Evolutionary conservation across 2,888 invertebrate genomes (phyloP), one percentile per base, ranked within the genome.

Genomic region (Meteorus colon): DNA sequence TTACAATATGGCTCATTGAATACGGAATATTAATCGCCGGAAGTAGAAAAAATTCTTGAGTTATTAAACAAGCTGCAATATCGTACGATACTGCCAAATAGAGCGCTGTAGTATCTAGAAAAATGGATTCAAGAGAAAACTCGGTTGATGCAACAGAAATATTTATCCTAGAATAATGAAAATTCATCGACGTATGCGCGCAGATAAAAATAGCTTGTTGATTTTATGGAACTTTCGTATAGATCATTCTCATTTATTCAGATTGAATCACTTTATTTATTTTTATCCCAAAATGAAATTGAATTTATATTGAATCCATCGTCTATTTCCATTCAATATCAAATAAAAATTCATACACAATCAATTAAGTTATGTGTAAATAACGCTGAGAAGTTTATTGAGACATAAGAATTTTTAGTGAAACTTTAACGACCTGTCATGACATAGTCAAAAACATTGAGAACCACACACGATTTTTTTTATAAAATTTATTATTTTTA

Each of bases 1-100:
- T 72, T 48, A 72, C 63, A 62, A 63, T 45, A 62, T 48, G 19
- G 31, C 29, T 63, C 62, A 72, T 72, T 62, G 71, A 60, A 72
- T 72, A 48, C 12, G 8, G 60, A 63, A 72, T 72, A 72, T 72
- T 60, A 72, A 72, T 63, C 71, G 62, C 24, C 16, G 29, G 29
- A n/a, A 48, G 31, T 62, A 6, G n/a, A 6, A 55, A 6, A 55
- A 55, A 55, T 19, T 19, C 19, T 1, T 55, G 4, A 19, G 5
- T 55, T 55, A 55, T 55, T 48, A 48, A 16, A 55, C 19, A 24
- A 4, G 19, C n/a, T 48, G n/a, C 55, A 24, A n/a, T 55, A 55
- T 55, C n/a, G 19, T n/a, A 31, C 45, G 31, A 48, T 34, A 29
- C 12, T 63, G 41, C 41, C 10, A 16, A 48, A 31, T 29, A 12